phyloP scores from a whole-genome alignment of 2,888 invertebrate species.

The Rhodophaea formosa region DNA sequence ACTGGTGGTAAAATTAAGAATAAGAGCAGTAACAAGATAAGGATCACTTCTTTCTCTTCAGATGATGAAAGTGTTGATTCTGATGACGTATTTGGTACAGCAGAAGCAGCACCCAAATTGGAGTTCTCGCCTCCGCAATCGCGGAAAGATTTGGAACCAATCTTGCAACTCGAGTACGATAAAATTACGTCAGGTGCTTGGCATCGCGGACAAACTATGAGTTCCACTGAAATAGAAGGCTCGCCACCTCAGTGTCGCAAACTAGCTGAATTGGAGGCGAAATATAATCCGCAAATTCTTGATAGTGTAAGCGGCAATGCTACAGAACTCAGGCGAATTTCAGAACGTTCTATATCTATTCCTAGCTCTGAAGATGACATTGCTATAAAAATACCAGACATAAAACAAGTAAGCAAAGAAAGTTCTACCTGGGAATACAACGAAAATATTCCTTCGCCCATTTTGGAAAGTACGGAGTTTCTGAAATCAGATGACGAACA shows the following conservation, averaged over 20 bases:
- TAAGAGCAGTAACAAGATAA: conserved; percentile 85
- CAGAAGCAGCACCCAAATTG: conserved; percentile 86
- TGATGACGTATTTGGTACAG: conserved; percentile 88
- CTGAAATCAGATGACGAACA: conserved; percentile 82
- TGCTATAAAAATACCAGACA: conserved; percentile 80
- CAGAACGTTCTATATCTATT: conserved; percentile 87
- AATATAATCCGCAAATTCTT: conserved; percentile 83
- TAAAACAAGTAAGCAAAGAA: conserved; percentile 72
- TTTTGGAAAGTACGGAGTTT: conserved; percentile 82
- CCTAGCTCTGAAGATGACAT: conserved; percentile 88
- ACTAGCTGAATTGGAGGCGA: conserved; percentile 83
- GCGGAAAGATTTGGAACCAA: conserved; percentile 87
- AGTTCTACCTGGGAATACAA: conserved; percentile 83
- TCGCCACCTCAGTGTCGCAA: conserved; percentile 88
- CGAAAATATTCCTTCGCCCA: conserved; percentile 84
- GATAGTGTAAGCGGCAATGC: conserved; percentile 84
- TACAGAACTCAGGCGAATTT: conserved; percentile 85
- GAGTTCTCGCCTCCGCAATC: conserved; percentile 89
- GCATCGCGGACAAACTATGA: conserved; percentile 87
- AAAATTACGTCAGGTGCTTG: conserved; percentile 84
- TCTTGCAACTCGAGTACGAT: conserved; percentile 86
- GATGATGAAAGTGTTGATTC: conserved; percentile 89
- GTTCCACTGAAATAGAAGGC: conserved; percentile 89
- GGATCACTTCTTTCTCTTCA: conserved; percentile 88
- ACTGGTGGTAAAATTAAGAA: conserved; percentile 81